Conservation (phyloP, 2,888 invertebrate genomes). For the Heteromyza rotundicornis region DNA sequence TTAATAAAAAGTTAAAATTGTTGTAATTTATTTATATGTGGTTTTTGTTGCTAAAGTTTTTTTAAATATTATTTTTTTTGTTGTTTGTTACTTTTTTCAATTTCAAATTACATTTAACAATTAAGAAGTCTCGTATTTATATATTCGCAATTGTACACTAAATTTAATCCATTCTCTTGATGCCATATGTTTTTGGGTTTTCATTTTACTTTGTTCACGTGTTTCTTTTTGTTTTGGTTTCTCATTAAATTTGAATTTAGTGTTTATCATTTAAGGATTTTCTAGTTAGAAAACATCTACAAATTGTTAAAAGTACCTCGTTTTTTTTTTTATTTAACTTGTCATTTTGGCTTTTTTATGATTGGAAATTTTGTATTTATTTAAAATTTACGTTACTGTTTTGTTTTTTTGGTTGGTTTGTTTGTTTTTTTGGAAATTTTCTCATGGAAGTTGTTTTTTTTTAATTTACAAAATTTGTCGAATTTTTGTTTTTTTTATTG, state of each 20-base stretch:
- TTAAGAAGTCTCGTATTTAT: neutral
- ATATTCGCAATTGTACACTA: neutral
- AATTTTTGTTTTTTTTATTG: neutral
- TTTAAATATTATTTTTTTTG: neutral
- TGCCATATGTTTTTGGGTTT: neutral
- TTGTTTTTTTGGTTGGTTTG: neutral
- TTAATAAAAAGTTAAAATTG: slow-evolving; percentile 2
- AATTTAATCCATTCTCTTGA: neutral
- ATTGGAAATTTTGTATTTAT: slow-evolving; percentile 12
- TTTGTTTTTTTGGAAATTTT: no score
- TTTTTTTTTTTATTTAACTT: neutral
- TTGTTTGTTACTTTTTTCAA: neutral
- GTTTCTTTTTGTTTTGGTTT: neutral
- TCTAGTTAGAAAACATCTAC: slow-evolving; percentile 2
- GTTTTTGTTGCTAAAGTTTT: no score
- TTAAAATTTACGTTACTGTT: slow-evolving; percentile 21
- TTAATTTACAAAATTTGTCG: slow-evolving; percentile 1
- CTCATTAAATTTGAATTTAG: neutral
- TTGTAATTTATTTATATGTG: no score
- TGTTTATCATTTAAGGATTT: neutral
- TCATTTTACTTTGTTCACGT: neutral
- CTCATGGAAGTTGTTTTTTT: no score
- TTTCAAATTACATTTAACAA: slow-evolving; percentile 1
- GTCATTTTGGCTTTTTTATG: neutral
- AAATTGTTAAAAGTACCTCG: neutral